A percentile compares a stretch with the other conserved stretches of the same genome.
Evolutionary conservation across 2,797 vertebrate species (phyloP).

Genomic region (Lerista edwardsae): DNA sequence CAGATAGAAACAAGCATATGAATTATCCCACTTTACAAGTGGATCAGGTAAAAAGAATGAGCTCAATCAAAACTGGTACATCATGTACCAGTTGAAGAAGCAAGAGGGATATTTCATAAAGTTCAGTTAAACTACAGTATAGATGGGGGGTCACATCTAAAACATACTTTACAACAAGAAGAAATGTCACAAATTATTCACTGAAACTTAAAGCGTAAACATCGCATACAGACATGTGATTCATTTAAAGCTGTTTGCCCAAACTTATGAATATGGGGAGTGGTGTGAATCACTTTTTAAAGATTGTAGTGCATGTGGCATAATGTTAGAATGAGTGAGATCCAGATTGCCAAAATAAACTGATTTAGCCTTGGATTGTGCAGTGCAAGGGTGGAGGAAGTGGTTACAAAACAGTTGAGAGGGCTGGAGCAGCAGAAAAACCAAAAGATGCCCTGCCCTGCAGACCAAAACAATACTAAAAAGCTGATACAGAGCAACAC

Average conservation of each 20-base stretch:
- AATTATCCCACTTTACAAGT: neutral
- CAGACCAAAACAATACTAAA: neutral
- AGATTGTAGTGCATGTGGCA: neutral
- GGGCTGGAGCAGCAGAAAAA: neutral
- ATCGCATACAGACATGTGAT: neutral
- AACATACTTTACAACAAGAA: neutral
- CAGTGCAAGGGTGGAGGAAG: neutral
- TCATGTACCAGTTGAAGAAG: neutral
- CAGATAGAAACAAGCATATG: neutral
- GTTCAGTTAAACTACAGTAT: neutral
- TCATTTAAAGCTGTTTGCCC: constrained; percentile 1
- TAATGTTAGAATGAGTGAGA: neutral
- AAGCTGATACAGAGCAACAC: neutral
- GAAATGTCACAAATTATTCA: neutral
- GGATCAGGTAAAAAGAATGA: neutral
- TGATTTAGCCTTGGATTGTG: neutral
- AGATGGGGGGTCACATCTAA: neutral
- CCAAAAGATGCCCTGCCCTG: neutral
- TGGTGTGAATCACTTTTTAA: neutral
- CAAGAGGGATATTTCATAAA: neutral
- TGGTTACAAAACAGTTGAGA: neutral
- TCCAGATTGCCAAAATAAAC: neutral
- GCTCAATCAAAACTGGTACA: neutral
- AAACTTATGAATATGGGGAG: neutral
- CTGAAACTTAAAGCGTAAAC: neutral